phyloP scores from a whole-genome alignment of 2,797 vertebrate genomes.

The Sitta carolinensis region DNA sequence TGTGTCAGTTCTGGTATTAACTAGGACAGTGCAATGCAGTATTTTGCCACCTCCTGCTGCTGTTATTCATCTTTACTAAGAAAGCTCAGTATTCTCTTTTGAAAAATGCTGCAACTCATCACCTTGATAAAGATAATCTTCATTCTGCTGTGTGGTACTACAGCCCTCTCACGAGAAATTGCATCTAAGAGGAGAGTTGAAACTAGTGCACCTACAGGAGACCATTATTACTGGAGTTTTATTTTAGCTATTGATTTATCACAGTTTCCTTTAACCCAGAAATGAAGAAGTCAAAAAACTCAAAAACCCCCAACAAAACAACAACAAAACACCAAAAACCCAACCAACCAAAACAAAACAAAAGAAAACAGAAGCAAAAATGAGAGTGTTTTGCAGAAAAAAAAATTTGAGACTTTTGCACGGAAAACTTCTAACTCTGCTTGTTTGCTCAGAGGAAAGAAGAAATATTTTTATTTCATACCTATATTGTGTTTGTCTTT shows the following conservation, averaged over 20 bases:
- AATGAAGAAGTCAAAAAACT: not conserved
- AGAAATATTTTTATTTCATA: not conserved
- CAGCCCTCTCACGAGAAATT: not conserved
- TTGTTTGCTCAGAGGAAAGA: not conserved
- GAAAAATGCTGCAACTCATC: not conserved
- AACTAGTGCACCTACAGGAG: not conserved
- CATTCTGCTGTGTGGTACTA: not conserved
- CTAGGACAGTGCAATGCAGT: not conserved
- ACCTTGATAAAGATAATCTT: not conserved
- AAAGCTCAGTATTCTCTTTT: not conserved
- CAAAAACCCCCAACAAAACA: not conserved
- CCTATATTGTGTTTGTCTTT: not conserved
- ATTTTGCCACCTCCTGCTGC: not conserved
- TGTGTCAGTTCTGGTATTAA: not conserved
- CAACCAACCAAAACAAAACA: not conserved
- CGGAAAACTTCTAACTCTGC: not conserved
- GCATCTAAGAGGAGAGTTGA: not conserved
- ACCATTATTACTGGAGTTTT: not conserved
- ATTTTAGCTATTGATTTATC: not conserved
- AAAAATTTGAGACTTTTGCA: not conserved
- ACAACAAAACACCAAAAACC: not conserved
- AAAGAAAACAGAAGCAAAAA: not conserved
- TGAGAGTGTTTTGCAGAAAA: not conserved
- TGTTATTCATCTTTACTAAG: not conserved
- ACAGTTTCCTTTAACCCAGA: not conserved